Base-by-base conservation (phyloP, 64 coral and sea anemone genomes). In the Orbicella faveolata region DNA sequence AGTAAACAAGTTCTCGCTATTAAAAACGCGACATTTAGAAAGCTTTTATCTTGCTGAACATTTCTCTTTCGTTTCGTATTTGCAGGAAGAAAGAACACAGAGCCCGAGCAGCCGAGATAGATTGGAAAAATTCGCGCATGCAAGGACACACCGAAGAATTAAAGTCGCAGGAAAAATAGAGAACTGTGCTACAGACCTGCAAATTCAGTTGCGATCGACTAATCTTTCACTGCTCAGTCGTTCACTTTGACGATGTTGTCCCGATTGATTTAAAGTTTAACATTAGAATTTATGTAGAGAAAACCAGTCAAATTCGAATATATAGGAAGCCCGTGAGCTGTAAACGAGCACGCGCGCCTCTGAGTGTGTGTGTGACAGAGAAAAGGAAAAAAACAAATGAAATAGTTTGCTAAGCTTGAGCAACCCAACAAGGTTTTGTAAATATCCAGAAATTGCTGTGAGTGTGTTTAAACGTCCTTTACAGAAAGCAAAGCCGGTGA, bases 1-100 rank as follows among this genome's bases (percentile, higher is more conserved):
- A 86, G 82, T 86, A 92, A 92, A 92, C 87, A 88, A 75, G 55
- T 85, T 52, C 65, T 66, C 21, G 82, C 64, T 85, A 84, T 85
- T 73, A 73, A 85, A 84, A 70, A 73, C 3, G 36, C 23, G 61
- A 85, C 82, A 85, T 85, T 48, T 26, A 73, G 82, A 52, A 52
- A 73, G 82, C 21, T 85, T 68, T 21, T 70, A 30, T 85, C 70
- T 75, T 16, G 36, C 14, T 48, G 15, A 54, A 66, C 19, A 86
- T 86, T 3, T 30, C 36, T 3, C 18, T 86, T 44, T 85, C 53
- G 37, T 75, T 88, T 88, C 7, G 11, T 77, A 21, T 76, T 76
- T 78, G 73, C 52, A 83, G 52, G 39, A 72, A 64, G 39, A 85
- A 73, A 21, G 37, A 85, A 25, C 37, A 85, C 65, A 85, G 82